Base-by-base conservation (phyloP, 1,140 invertebrate genomes). In the Frieseomelitta varia region DNA sequence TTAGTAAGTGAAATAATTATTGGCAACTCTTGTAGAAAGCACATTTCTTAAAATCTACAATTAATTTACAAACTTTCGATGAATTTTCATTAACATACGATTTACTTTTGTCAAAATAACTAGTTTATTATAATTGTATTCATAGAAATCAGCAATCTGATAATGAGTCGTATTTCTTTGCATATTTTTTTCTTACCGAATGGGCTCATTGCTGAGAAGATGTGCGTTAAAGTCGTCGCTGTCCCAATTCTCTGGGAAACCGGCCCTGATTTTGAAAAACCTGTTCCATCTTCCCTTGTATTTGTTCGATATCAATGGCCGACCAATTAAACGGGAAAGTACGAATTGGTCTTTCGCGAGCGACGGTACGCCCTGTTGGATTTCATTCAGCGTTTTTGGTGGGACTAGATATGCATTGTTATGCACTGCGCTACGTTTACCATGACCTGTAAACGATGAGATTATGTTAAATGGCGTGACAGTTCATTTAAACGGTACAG, bases 381-480 rank as follows among this genome's bases (percentile, higher is more conserved):
- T 69, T 1, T 72, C 77, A 47, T 69, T 79, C 39, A 78, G 71
- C 4, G n/a, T 71, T 24, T 81, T 81, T 3, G 63, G 67, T 34
- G 51, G 11, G 15, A 77, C 63, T n/a, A 68, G 2, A 51, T 73
- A 68, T 24, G 68, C 55, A 30, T 74, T 67, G 71, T 21, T 74
- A 30, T 67, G 39, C 58, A 79, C 47, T 67, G 93, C 94, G 34
- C 94, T 95, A 14, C 95, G 92, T 91, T 96, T 96, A n/a, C 96
- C 96, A 84, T 96, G 96, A 56, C 94, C 96, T 96, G 93, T n/a
- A 95, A n/a, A 95, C 69, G 79, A 79, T 53, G 21, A 17, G 4
- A 73, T 14, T 14, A 14, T 21, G 17, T 56, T 17, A 21, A 53
- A 53, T 27, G 15, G n/a, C 14, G 4, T 0, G 21, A 10, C 21